Evolutionary conservation across 1,140 invertebrate genomes (phyloP).

Genomic region (Drosophila obscura): DNA sequence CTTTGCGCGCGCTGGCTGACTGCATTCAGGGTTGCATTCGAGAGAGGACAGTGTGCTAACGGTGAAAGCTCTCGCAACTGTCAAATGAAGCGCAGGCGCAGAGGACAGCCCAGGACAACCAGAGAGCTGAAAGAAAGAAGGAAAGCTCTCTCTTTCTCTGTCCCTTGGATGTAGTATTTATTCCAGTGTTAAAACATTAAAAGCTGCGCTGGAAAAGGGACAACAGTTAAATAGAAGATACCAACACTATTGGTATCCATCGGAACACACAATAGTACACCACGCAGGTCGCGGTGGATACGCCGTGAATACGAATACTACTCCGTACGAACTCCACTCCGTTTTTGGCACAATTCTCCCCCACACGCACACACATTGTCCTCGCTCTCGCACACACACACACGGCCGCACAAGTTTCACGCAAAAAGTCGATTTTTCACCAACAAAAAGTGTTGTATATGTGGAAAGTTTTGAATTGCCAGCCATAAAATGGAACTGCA

Average conservation of each 20-base stretch:
- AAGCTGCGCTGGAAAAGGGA: constrained; percentile 76
- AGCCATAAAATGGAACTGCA: constrained; percentile 42
- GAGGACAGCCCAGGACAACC: constrained; percentile 22
- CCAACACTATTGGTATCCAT: constrained; percentile 79
- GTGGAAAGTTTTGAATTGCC: constrained; percentile 73
- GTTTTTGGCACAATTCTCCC: constrained; percentile 67
- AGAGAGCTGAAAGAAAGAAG: constrained; percentile 26
- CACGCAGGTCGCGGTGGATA: constrained; percentile 17
- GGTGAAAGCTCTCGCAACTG: constrained; percentile 26
- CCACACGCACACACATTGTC: constrained; percentile 30
- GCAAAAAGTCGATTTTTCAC: constrained; percentile 78
- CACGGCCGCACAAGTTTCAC: constrained; percentile 20
- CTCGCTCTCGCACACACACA: constrained; percentile 10
- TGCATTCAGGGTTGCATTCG: no score
- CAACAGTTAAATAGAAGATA: constrained; percentile 74
- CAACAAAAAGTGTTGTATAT: constrained; percentile 67
- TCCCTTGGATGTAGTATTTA: constrained; percentile 31
- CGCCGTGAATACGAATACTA: constrained; percentile 9
- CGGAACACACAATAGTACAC: constrained; percentile 20
- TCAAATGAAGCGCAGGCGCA: background rate
- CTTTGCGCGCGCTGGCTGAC: no score
- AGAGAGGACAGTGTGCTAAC: background rate
- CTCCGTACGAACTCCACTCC: constrained; percentile 56
- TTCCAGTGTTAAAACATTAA: constrained; percentile 76
- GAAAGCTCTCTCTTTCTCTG: constrained; percentile 45